Percentiles rank a stretch among this genome's conserved stretches.
Evolutionary conservation across 2,797 vertebrate genomes (phyloP).

Genomic region (Molothrus aeneus): DNA sequence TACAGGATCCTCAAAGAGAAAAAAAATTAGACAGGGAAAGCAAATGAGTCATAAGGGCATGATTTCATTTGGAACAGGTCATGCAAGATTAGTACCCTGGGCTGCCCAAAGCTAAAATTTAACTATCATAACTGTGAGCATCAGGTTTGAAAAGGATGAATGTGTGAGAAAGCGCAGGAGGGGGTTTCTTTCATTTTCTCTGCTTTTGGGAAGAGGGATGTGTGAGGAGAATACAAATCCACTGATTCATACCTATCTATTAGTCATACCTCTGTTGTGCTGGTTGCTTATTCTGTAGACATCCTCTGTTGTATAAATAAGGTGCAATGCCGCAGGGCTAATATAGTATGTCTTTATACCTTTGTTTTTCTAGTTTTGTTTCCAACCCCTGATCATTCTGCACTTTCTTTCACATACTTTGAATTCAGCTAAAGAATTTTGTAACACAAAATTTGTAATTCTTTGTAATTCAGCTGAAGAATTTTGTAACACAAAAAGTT

Average conservation of each 20-base stretch:
- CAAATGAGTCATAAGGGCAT: constrained; percentile 32
- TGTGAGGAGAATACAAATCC: constrained; percentile 50
- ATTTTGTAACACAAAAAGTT: not conserved
- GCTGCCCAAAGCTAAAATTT: constrained; percentile 37
- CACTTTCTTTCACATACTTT: not conserved
- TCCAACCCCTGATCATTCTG: constrained; percentile 6
- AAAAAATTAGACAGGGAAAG: not conserved
- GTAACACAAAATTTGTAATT: not conserved
- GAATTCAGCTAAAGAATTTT: not conserved
- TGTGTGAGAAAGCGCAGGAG: constrained; percentile 27
- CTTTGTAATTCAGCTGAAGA: not conserved
- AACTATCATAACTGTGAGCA: constrained; percentile 34
- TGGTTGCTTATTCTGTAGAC: constrained; percentile 59
- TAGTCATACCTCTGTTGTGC: constrained; percentile 63
- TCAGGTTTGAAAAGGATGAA: constrained; percentile 39
- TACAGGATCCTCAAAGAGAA: not conserved
- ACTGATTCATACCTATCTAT: constrained; percentile 50
- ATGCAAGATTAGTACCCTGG: constrained; percentile 13
- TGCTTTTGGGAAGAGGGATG: constrained; percentile 19
- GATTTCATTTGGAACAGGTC: constrained; percentile 36
- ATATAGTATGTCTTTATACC: constrained; percentile 47
- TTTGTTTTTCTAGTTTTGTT: constrained; percentile 39
- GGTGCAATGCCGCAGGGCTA: constrained; percentile 46
- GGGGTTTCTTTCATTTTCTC: constrained; percentile 52
- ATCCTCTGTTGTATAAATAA: constrained; percentile 62